Evolutionary conservation across 2,888 invertebrate species (phyloP).

Genomic region (Chamaedrilus cognettii): DNA sequence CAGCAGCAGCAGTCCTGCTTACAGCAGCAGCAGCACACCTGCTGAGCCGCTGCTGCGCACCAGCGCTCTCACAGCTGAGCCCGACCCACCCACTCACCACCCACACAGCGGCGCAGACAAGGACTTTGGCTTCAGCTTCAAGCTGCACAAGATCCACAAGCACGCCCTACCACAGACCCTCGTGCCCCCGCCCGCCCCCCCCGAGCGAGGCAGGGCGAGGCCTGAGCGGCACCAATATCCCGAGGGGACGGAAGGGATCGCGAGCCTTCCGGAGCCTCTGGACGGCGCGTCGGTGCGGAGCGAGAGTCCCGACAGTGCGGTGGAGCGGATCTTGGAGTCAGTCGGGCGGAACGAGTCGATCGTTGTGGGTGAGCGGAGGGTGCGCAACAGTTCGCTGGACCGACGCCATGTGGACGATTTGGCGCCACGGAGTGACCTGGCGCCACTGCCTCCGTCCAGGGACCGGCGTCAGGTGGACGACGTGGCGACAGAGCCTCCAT

Average conservation of each 20-base stretch:
- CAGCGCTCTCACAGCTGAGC: not conserved
- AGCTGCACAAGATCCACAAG: not conserved
- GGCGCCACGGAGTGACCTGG: too few species aligned
- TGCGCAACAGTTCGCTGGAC: not conserved
- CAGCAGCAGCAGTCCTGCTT: not conserved
- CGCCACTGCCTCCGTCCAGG: too few species aligned
- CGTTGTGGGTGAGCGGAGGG: not conserved
- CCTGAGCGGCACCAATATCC: not conserved
- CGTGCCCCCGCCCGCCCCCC: too few species aligned
- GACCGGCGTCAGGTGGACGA: too few species aligned
- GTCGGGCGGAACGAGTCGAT: not conserved
- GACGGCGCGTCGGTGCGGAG: not conserved
- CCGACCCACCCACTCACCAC: not conserved
- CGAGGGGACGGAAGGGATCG: not conserved
- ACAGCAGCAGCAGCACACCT: not conserved
- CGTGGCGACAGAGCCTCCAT: too few species aligned
- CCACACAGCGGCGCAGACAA: not conserved
- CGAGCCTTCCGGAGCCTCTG: not conserved
- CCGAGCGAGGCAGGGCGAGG: not conserved
- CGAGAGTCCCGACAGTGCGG: slow-evolving; percentile 17
- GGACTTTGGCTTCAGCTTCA: not conserved
- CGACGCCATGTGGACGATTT: too few species aligned
- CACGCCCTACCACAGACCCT: not conserved
- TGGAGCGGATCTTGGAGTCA: slow-evolving; percentile 11
- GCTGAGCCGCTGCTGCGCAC: not conserved